Base-by-base conservation (phyloP, 1,140 invertebrate genomes). In the Telenomus remus region DNA sequence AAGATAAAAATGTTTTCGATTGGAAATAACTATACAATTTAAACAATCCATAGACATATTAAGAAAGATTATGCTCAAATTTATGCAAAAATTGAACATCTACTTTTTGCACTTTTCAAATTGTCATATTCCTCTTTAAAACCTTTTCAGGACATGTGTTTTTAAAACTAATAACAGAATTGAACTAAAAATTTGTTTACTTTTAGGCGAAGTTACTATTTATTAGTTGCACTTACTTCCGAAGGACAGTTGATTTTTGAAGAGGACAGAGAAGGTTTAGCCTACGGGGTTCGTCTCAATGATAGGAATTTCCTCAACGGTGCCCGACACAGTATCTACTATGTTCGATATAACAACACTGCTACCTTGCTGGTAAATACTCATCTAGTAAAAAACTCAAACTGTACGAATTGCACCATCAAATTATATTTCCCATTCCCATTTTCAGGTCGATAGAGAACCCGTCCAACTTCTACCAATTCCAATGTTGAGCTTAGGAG, bases 291-390 rank as follows among this genome's bases (percentile, higher is more conserved):
- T 12, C 90, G 92, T 65, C 89, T 95, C 9, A 91, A 91, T 59
- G 92, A 93, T 57, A 90, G 94, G 79, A 94, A 93, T 82, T 96
- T 95, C 82, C 89, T 95, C 0, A 95, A 96, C 77, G 92, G 93
- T 35, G 93, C 93, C 5, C 88, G 95, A 53, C 95, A 97, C 84
- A 96, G 95, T 48, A 90, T 97, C 37, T 96, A 95, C 81, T 97
- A 96, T 76, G 91, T 91, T 61, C 88, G 95, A 60, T 91, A 92
- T 69, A 91, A 91, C 10, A 91, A 93, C 46, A 92, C 92, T 10
- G 92, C 93, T 0, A 91, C 90, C 60, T 86, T 95, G 10, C 85
- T 93, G 76, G 90, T 90, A 79, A 69, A n/a, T 39, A 53, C 51
- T 33, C 10, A 48, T 48, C 14, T 53, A n/a, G n/a, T 13, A 4